Percentiles rank a stretch among this genome's conserved stretches.
Conservation (phyloP, 2,797 vertebrate species). For the Furcifer pardalis region DNA sequence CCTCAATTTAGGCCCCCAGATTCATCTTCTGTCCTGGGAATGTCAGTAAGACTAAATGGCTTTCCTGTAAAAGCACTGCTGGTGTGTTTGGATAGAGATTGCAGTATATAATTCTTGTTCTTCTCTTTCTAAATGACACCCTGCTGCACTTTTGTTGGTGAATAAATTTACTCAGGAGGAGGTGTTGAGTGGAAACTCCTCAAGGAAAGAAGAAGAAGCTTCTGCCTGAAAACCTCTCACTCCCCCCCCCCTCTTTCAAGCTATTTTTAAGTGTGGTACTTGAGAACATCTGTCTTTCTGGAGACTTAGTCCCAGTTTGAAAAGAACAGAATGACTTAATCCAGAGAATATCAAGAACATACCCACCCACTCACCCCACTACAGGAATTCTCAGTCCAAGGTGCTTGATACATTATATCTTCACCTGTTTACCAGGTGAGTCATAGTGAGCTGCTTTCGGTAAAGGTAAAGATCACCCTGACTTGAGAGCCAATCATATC, state of each 20-base stretch:
- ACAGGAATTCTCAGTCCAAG: background rate
- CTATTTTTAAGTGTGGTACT: background rate
- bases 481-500: too few relatives aligned
- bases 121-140: background rate
- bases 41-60: background rate
- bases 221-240: background rate
- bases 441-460: background rate
- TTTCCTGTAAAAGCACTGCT: background rate
- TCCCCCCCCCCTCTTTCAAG: background rate
- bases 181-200: background rate
- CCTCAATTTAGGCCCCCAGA: background rate
- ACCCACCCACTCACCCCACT: background rate
- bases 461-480: too few relatives aligned
- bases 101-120: background rate
- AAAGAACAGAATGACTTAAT: background rate
- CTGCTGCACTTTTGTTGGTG: background rate
- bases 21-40: background rate
- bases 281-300: background rate
- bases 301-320: background rate
- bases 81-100: background rate
- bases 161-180: slow-evolving; percentile 1
- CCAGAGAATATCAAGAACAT: background rate
- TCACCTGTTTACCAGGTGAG: background rate
- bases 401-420: too few relatives aligned
- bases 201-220: background rate